These are phyloP conservation scores for Trachemys scripta DNA, from an alignment of 2,113 vertebrate species.

Conservation along the genomic window DNA sequence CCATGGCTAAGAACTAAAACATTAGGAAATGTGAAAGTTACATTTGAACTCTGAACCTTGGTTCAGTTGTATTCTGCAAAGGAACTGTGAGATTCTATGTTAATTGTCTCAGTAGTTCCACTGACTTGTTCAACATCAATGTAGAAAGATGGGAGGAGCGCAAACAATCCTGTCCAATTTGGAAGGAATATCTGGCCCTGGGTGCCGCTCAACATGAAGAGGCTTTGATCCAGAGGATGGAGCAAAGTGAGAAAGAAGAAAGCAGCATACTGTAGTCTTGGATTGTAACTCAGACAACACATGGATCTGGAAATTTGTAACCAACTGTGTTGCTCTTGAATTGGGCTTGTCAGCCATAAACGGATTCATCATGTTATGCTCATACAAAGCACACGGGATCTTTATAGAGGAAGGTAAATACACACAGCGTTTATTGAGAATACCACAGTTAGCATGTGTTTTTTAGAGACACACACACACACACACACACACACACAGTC, in stretches of 20 bases:
- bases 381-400: too few species aligned
- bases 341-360: not conserved
- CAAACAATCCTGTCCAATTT: not conserved
- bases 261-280: not conserved
- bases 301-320: not conserved
- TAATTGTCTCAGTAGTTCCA: not conserved
- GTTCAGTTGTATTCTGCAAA: not conserved
- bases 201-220: not conserved
- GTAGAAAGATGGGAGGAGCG: not conserved
- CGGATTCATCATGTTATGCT: not conserved
- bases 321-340: not conserved
- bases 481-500: too few species aligned
- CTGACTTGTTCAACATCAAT: not conserved
- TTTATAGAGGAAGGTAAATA: too few species aligned
- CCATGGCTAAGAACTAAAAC: not conserved
- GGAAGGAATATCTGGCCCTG: not conserved
- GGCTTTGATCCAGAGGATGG: not conserved
- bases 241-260: not conserved
- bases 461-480: too few species aligned
- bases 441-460: too few species aligned
- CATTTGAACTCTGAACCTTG: rapidly evolving
- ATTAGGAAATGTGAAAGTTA: not conserved
- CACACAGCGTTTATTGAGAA: too few species aligned
- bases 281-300: not conserved
- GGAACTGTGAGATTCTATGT: not conserved